Evolutionary conservation across 1,140 invertebrate genomes (phyloP), one percentile per base, ranked within the genome.

Genomic region (Aleiodes sp.): DNA sequence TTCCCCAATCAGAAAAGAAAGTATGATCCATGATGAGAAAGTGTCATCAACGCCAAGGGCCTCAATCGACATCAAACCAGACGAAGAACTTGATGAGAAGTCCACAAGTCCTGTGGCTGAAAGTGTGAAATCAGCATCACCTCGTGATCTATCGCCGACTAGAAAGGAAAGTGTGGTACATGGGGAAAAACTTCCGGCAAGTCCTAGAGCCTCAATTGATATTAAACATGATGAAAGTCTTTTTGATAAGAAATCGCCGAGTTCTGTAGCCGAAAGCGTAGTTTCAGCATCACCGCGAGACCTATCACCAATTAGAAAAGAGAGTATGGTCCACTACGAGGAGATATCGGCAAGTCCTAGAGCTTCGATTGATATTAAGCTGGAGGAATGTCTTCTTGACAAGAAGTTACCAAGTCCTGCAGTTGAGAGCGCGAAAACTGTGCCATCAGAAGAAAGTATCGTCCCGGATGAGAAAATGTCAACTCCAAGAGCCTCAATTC

Each of bases 101-200:
- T 70, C 68, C 9, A 59, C 69, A 6, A 59, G 56, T 26, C 56
- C 56, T 1, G 10, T 12, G n/a, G 14, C 26, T n/a, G n/a, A 59
- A 59, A 56, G 7, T 8, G 12, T 1, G 1, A 33, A 33, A 33
- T 33, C 31, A 1, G 0, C 31, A 33, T 1, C 31, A 33, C 1
- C 31, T 33, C 31, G 12, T 1, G 31, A 33, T 33, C 7, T 8
- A 33, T 33, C 31, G 7, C 2, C 31, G 12, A 10, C 12, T 33
- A 10, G 12, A 33, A 33, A 33, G 12, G 31, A 33, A 33, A 33
- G 7, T 33, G 12, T 1, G 7, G 31, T 8, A 8, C n/a, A n/a
- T n/a, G n/a, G n/a, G n/a, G n/a, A 8, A 8, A 33, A 33, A 33
- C 1, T 10, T 8, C 31, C 31, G 12, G 31, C 1, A 1, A 8